Evolutionary conservation across 2,888 invertebrate genomes (phyloP).

Genomic region (Galerucella calmariensis): DNA sequence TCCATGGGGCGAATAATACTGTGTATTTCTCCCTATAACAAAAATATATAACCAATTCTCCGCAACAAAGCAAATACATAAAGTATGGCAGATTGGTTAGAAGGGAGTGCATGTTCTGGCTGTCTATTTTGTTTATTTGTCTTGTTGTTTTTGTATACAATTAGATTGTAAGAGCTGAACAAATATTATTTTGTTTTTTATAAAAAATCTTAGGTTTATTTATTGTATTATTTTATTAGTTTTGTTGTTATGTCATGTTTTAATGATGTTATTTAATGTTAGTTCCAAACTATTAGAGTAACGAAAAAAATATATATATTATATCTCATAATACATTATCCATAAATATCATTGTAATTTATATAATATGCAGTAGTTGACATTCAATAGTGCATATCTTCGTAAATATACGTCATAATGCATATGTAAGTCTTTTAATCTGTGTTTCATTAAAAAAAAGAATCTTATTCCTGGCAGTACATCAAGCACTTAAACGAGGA

Average conservation of each 20-base stretch:
- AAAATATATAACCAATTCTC: slow-evolving; percentile 17
- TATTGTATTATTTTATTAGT: slow-evolving; percentile 45
- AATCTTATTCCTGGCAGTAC: no score
- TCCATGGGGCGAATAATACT: slow-evolving; percentile 59
- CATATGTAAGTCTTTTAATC: neutral
- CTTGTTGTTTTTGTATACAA: slow-evolving; percentile 28
- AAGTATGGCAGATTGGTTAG: slow-evolving; percentile 11
- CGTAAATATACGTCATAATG: slow-evolving; percentile 21
- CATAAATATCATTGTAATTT: slow-evolving; percentile 31
- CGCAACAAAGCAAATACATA: slow-evolving; percentile 13
- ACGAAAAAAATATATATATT: slow-evolving; percentile 34
- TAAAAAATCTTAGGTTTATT: slow-evolving; percentile 45
- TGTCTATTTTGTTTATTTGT: slow-evolving; percentile 29
- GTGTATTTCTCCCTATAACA: slow-evolving; percentile 58
- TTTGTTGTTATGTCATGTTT: slow-evolving; percentile 46
- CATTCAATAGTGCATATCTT: slow-evolving; percentile 39
- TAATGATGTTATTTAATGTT: slow-evolving; percentile 45
- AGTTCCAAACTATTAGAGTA: slow-evolving; percentile 29
- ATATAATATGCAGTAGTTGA: slow-evolving; percentile 34
- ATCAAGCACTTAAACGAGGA: no score
- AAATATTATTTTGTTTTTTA: slow-evolving; percentile 43
- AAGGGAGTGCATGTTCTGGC: slow-evolving; percentile 7
- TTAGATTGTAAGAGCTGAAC: slow-evolving; percentile 28
- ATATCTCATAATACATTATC: slow-evolving; percentile 14
- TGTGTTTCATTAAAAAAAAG: neutral